Evolutionary conservation across 2,888 invertebrate genomes (phyloP).

Genomic region (Microctonus aethiopoides): DNA sequence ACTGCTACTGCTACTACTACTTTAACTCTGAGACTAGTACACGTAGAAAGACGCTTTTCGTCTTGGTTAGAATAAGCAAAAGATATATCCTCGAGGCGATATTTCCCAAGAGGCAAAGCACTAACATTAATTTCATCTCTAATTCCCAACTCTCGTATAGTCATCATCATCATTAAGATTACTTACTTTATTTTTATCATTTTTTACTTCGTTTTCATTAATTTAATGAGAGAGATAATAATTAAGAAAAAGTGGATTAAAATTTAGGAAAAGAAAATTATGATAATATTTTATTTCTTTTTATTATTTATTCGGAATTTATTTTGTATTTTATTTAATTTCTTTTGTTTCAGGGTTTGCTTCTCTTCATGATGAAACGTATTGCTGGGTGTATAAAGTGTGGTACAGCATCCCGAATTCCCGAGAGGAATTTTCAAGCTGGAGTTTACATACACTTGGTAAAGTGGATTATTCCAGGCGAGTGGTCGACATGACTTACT

Average conservation of each 20-base stretch:
- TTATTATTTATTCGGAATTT: not conserved
- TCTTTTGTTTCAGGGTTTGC: not conserved
- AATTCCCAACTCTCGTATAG: slow-evolving; percentile 9
- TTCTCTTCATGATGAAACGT: not conserved
- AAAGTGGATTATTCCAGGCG: slow-evolving; percentile 59
- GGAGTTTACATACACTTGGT: slow-evolving; percentile 41
- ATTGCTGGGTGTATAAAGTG: not conserved
- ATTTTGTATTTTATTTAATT: not conserved
- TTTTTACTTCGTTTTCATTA: not conserved
- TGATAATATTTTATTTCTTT: not conserved
- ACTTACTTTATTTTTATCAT: not conserved
- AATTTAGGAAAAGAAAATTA: not conserved
- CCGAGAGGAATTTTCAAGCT: slow-evolving; percentile 1
- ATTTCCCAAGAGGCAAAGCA: slow-evolving; percentile 13
- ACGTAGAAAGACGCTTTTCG: slow-evolving; percentile 36
- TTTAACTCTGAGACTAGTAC: not conserved
- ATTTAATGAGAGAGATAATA: not conserved
- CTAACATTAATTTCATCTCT: slow-evolving; percentile 28
- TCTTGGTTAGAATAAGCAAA: not conserved
- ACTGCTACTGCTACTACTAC: no score
- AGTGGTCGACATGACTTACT: slow-evolving; percentile 50
- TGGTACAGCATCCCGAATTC: not conserved
- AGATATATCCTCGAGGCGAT: slow-evolving; percentile 12
- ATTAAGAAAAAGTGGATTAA: not conserved
- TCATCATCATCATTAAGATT: not conserved